A percentile compares a stretch with the other conserved stretches of the same genome.
Conservation (phyloP, 1,140 invertebrate species). For the Hycleus cichorii region DNA sequence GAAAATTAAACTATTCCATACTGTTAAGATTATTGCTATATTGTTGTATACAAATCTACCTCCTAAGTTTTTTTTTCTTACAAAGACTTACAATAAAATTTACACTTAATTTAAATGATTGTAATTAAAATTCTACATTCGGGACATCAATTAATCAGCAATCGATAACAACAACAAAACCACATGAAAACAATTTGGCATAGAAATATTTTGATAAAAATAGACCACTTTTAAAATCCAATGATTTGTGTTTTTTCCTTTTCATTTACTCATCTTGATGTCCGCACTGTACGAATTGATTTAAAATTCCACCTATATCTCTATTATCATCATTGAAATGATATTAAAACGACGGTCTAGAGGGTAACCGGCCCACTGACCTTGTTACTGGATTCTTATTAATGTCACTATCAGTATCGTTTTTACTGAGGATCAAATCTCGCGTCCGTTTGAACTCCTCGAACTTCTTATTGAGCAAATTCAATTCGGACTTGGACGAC, state of each 20-base stretch:
- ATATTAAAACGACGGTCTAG: constrained; percentile 29
- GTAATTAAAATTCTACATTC: too few species aligned
- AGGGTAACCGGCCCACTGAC: constrained; percentile 27
- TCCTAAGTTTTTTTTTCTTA: constrained; percentile 19
- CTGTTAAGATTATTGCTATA: constrained; percentile 27
- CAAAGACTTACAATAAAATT: constrained; percentile 21
- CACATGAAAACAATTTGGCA: not conserved
- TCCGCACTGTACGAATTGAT: too few species aligned
- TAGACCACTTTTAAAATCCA: not conserved
- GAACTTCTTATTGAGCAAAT: constrained; percentile 41
- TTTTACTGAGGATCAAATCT: constrained; percentile 28
- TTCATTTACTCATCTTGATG: too few species aligned
- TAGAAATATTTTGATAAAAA: not conserved
- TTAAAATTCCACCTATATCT: too few species aligned
- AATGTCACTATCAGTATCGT: constrained; percentile 9
- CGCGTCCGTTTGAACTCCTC: constrained; percentile 39
- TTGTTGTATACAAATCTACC: constrained; percentile 26
- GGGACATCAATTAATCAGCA: constrained; percentile 1
- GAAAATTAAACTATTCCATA: constrained; percentile 26
- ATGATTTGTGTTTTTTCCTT: too few species aligned
- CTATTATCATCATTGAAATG: not conserved
- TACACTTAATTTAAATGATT: constrained; percentile 10
- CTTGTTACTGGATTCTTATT: constrained; percentile 19
- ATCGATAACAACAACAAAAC: not conserved
- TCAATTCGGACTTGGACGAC: constrained; percentile 36